Evolutionary conservation across 1,140 invertebrate species (phyloP), one percentile per base, ranked within the genome.

Genomic region (Drosophila gunungcola): DNA sequence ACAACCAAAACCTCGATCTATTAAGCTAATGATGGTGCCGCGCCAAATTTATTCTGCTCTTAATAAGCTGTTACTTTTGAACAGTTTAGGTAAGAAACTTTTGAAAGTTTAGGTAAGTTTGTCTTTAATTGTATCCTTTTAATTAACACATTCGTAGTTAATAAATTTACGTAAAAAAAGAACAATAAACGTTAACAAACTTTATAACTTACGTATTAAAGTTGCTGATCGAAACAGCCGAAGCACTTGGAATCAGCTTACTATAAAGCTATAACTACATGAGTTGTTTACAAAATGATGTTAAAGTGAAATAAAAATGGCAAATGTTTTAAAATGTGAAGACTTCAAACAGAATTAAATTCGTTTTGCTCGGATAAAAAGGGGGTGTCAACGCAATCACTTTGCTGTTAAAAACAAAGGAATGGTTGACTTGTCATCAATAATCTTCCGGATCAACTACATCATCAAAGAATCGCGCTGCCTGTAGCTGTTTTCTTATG

Each of bases 401-500:
- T 52, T 52, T 69, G 41, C 48, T 58, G 13, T 64, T 21, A 27
- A 6, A 6, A 12, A 39, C 16, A n/a, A 75, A 76, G 76, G 74
- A 60, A 21, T 61, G 68, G 63, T 79, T 79, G 62, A 62, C 56
- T 61, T 54, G 45, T 5, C 12, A 7, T 73, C 12, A 82, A 45
- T 86, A 85, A 27, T 85, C 81, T 10, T 80, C 67, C 7, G 67
- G 64, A 39, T 77, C 78, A 46, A 41, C 62, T 16, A 16, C 62
- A 49, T 88, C 84, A 34, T 90, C 80, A 67, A 53, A 80, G 58
- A 91, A 84, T 52, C 80, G 78, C 13, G 89, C 79, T 6, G 88
- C 75, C 69, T 92, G 91, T 52, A 92, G 57, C 55, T 92, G 91
- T 41, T 91, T 91, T 10, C 84, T 56, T 46, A 92, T 88, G 38